Evolutionary conservation across 92 coral and sea anemone species (phyloP), one percentile per base, ranked within the genome.

Genomic region (Epizoanthus rinbou): DNA sequence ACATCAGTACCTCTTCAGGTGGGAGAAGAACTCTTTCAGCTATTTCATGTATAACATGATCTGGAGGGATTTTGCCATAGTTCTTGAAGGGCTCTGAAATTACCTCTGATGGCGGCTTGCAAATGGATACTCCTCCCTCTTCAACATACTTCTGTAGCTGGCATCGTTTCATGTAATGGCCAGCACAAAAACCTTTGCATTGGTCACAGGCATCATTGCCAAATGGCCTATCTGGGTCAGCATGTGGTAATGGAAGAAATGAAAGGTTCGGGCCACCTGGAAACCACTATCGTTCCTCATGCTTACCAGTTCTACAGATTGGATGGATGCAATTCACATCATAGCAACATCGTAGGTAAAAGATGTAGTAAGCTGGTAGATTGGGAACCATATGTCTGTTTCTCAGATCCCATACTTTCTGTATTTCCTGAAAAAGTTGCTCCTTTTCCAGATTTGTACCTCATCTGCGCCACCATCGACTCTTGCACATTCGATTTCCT

Each of bases 181-280:
- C 89, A 79, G 89, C 45, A 52, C 89, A 79, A 64, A 69, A 69
- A 16, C 59, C 75, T 19, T 57, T 80, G 73, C 89, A 80, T 45
- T 86, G 56, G 22, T 19, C 8, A 53, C 89, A 86, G 22, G 68
- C 71, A 21, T 57, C 37, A 60, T 86, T 86, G 6, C 89, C 89
- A 79, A 35, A 86, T n/a, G 85, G 80, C 67, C 85, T 57, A 15
- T 80, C 45, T 1, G 81, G 89, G 80, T 86, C 89, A 33, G 89
- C 85, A 8, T 80, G 69, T 57, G 89, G 89, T 35, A 79, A 37
- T 1, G 85, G 85, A 33, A 86, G 81, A 19, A 68, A 71, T 8
- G 72, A 68, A 15, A 80, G 22, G 13, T 39, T 15, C 24, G 86
- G 89, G 79, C 89, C 89, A 80, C 84, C 33, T 28, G 86, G 64